Base-by-base conservation (phyloP, 2,797 vertebrate genomes). In the Toxotes lorentzi region DNA sequence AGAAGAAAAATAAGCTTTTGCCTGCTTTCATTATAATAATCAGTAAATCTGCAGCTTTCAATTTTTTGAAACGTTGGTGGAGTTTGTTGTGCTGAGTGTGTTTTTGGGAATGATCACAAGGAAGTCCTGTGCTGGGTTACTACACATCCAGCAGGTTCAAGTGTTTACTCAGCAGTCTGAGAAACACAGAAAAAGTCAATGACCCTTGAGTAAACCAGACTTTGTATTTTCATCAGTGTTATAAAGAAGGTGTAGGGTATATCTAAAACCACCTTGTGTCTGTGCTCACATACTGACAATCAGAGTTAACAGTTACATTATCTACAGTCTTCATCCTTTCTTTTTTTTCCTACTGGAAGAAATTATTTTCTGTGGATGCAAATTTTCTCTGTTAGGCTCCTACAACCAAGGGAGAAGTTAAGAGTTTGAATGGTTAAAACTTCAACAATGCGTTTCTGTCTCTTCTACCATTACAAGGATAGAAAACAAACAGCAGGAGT, bases 131-230 rank as follows among this genome's bases (percentile, higher is more conserved):
- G 40, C 56, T 4, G 74, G 21, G 61, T 88, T 78, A 62, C 87
- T 76, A 76, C 84, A 89, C 73, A 59, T 69, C 51, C 76, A 61
- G 62, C 71, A 70, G 21, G 70, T 60, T 34, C 23, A 74, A 41
- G 70, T 80, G 89, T 86, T 87, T 68, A 67, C 67, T 92, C 90
- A 89, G 90, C 89, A 88, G 83, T 71, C 67, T 75, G 34, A 54
- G 62, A 61, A 17, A 48, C 4, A 30, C 14, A 51, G 45, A 51
- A 38, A 40, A 60, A 66, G 83, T 67, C 16, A 70, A 70, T 48
- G 57, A 32, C 56, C 85, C 50, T 60, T 27, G 5, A 65, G 32
- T 63, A 76, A 89, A 78, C 62, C 77, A 53, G 73, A 73, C 73
- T 59, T 74, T 70, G 74, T 63, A 32, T 74, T 71, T 82, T 41